Evolutionary conservation across 2,797 vertebrate genomes (phyloP).

Genomic region (Allobates femoralis): DNA sequence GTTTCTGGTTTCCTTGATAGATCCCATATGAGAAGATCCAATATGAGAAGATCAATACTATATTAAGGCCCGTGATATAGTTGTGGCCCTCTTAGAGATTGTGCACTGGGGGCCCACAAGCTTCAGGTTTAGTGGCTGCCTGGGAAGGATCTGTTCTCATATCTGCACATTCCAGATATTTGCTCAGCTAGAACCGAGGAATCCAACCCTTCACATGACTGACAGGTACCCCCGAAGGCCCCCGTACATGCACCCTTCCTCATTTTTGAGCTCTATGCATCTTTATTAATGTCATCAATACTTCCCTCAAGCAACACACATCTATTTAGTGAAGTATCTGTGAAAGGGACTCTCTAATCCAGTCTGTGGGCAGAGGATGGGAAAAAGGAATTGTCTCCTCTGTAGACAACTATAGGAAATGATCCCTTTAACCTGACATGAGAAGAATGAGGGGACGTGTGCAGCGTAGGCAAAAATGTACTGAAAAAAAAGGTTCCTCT

Average conservation of each 20-base stretch:
- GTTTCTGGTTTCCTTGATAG: not conserved
- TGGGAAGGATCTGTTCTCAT: not conserved
- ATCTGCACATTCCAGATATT: conserved; percentile 3
- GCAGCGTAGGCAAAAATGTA: too few species aligned
- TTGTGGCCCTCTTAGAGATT: too few species aligned
- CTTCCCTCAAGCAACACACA: not conserved
- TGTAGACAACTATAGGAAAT: not conserved
- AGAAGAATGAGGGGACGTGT: too few species aligned
- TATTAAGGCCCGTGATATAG: too few species aligned
- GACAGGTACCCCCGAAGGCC: conserved; percentile 32
- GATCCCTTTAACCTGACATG: not conserved
- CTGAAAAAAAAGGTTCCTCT: too few species aligned
- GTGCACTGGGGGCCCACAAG: too few species aligned
- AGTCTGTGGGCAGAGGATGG: not conserved
- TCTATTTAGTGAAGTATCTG: too few species aligned
- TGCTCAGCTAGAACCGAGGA: not conserved
- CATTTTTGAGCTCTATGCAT: not conserved
- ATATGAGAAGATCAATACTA: too few species aligned
- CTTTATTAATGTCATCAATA: not conserved
- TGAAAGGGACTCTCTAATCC: too few species aligned
- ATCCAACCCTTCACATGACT: conserved; percentile 6
- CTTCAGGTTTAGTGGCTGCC: not conserved
- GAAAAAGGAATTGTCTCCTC: not conserved
- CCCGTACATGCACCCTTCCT: conserved; percentile 7
- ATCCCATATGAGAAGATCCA: too few species aligned